Conservation (phyloP, 1,140 invertebrate species). For the Babylonia areolata region DNA sequence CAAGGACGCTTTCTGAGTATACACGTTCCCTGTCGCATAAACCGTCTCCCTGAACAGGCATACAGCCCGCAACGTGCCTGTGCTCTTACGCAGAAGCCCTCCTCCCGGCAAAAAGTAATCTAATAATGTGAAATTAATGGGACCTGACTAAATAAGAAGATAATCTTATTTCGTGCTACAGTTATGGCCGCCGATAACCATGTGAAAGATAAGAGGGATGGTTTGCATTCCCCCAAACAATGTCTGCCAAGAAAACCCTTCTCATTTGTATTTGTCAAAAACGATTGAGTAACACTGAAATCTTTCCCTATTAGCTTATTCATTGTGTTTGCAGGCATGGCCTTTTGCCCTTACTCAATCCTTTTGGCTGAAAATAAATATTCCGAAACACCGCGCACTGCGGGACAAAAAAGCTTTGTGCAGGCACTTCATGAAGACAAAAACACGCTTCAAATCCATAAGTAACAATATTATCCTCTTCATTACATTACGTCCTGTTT, state of each 20-base stretch:
- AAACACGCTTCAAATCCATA: slow-evolving; percentile 39
- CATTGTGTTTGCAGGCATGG: slow-evolving; percentile 29
- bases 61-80: not conserved
- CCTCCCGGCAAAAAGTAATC: slow-evolving; percentile 25
- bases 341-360: not conserved
- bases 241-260: slow-evolving; percentile 13
- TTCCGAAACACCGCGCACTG: slow-evolving; percentile 9
- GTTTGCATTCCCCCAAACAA: slow-evolving; percentile 26
- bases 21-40: not conserved
- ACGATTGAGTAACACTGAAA: slow-evolving; percentile 23
- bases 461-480: slow-evolving; percentile 36
- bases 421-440: slow-evolving; percentile 29
- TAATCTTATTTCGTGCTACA: slow-evolving; percentile 16
- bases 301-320: slow-evolving; percentile 40
- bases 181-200: slow-evolving; percentile 24
- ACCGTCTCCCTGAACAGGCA: not conserved
- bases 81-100: not conserved
- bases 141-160: slow-evolving; percentile 30
- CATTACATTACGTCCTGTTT: slow-evolving; percentile 39
- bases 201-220: slow-evolving; percentile 26
- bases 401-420: slow-evolving; percentile 19
- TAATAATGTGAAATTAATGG: slow-evolving; percentile 29
- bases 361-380: slow-evolving; percentile 39
- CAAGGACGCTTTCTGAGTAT: not conserved
- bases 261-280: slow-evolving; percentile 31